Percentiles rank a stretch among this genome's conserved stretches.
Evolutionary conservation across 2,888 invertebrate species (phyloP).

Genomic region (Helobdella robusta): DNA sequence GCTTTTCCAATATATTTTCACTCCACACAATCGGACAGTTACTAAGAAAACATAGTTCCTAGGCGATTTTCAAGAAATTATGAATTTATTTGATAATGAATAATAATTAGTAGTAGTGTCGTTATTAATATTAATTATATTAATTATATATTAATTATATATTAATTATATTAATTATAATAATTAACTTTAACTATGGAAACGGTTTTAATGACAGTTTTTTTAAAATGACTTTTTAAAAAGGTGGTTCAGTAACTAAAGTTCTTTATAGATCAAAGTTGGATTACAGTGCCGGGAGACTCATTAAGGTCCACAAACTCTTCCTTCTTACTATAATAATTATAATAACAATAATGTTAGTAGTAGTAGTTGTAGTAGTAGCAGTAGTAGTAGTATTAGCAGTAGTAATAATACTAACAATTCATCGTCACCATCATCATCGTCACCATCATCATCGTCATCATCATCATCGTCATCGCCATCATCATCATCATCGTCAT

Average conservation of each 20-base stretch:
- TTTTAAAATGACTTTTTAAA: not conserved
- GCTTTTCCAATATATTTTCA: no score
- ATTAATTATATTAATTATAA: not conserved
- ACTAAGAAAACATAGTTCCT: no score
- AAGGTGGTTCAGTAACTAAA: constrained; percentile 12
- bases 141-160: not conserved
- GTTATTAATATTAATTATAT: not conserved
- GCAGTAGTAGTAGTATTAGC: no score
- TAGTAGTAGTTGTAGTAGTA: no score
- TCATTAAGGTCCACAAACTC: not conserved
- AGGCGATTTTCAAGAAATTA: no score
- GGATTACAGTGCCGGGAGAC: not conserved
- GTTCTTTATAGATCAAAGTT: constrained; percentile 13
- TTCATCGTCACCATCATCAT: not conserved
- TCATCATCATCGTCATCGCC: constrained; percentile 19
- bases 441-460: constrained; percentile 6
- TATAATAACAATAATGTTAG: constrained; percentile 12
- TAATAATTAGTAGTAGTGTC: no score
- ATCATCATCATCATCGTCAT: constrained; percentile 15
- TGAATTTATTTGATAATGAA: no score
- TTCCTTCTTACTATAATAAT: not conserved
- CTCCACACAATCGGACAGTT: no score
- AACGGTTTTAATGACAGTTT: not conserved
- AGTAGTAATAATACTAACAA: no score
- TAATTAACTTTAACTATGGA: not conserved